phyloP scores from a whole-genome alignment of 2,797 vertebrate genomes.

The Bradypus variegatus region DNA sequence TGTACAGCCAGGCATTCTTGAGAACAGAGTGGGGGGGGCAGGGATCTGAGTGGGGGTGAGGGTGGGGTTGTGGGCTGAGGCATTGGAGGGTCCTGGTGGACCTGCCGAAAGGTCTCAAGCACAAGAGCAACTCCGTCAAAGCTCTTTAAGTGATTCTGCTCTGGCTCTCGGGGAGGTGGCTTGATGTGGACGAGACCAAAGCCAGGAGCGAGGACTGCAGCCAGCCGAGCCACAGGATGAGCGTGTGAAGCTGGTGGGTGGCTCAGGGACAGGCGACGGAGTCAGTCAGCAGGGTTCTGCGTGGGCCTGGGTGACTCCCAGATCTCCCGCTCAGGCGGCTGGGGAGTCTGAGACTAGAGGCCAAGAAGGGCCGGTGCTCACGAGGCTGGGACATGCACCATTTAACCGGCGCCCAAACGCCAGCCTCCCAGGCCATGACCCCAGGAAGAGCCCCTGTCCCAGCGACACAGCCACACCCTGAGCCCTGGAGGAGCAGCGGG shows the following conservation, averaged over 20 bases:
- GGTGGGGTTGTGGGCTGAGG: not conserved
- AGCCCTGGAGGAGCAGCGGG: not conserved
- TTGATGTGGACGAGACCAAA: too few relatives aligned
- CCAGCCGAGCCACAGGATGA: too few relatives aligned
- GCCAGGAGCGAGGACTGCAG: not conserved
- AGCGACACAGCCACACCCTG: not conserved
- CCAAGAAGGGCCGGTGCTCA: not conserved
- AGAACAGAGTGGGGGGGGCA: not conserved
- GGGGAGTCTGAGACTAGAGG: not conserved
- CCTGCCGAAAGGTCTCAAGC: not conserved
- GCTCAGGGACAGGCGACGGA: rapidly evolving
- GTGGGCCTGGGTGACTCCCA: too few relatives aligned
- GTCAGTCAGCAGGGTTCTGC: not conserved
- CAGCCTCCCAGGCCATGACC: not conserved
- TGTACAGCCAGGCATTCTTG: not conserved
- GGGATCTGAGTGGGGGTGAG: not conserved
- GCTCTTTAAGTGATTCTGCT: not conserved
- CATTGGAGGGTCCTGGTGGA: too few relatives aligned
- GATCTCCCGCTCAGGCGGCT: not conserved
- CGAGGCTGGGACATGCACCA: too few relatives aligned
- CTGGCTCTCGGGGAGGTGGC: not conserved
- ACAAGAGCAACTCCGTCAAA: not conserved
- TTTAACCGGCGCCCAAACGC: not conserved
- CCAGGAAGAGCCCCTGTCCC: not conserved
- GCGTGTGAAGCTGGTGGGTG: not conserved